These are phyloP conservation scores for Agrilus planipennis DNA, from an alignment of 1,140 invertebrate genomes.

Conservation along the genomic window DNA sequence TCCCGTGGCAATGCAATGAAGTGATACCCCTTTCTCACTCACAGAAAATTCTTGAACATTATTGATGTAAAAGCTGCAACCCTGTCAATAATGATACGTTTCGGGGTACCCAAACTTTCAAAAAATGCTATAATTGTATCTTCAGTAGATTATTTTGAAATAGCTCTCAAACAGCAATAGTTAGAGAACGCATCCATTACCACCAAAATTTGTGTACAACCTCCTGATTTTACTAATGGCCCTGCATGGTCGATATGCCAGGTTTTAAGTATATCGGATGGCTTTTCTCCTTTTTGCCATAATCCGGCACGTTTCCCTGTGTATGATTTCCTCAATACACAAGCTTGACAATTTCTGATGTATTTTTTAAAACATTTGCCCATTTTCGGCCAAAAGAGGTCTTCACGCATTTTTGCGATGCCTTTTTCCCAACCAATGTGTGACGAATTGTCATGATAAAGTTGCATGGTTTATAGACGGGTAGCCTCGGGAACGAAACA, in stretches of 20 bases:
- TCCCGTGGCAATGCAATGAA: too few species aligned
- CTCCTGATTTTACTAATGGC: constrained; percentile 11
- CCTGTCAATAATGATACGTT: too few species aligned
- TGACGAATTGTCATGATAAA: constrained; percentile 9
- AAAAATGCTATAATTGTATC: too few species aligned
- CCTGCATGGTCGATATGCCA: constrained; percentile 13
- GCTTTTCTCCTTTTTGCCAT: constrained; percentile 10
- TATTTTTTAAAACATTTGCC: too few species aligned
- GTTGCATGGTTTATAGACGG: neutral
- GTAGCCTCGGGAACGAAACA: constrained; percentile 4
- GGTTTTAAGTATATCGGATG: constrained; percentile 3
- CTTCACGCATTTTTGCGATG: neutral
- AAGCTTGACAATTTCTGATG: constrained; percentile 8
- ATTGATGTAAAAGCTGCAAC: too few species aligned
- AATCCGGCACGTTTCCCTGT: constrained; percentile 3
- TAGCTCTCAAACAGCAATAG: constrained; percentile 2
- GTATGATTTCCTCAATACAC: too few species aligned
- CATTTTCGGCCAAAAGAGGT: constrained; percentile 9
- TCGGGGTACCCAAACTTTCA: too few species aligned
- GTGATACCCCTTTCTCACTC: too few species aligned
- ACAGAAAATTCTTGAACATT: too few species aligned
- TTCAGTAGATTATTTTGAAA: too few species aligned
- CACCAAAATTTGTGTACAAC: constrained; percentile 10
- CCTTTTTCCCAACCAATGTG: constrained; percentile 9
- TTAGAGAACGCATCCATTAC: constrained; percentile 10